Evolutionary conservation across 2,113 vertebrate genomes (phyloP).

Genomic region (Tragulus kanchil): DNA sequence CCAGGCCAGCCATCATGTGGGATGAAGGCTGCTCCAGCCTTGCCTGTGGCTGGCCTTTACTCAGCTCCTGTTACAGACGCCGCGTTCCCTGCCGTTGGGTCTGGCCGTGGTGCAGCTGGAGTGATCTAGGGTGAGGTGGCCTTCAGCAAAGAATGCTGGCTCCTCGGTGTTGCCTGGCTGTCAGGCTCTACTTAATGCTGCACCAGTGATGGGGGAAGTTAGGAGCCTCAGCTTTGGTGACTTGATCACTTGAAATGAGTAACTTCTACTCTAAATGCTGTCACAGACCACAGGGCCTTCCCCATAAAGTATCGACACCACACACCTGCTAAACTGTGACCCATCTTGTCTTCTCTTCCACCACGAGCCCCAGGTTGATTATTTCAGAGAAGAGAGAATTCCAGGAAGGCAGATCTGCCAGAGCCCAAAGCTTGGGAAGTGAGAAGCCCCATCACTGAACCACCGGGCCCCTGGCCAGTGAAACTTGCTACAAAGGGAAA

Average conservation of each 20-base stretch:
- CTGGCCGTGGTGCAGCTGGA: not conserved
- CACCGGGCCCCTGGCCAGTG: rapidly evolving
- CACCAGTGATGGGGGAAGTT: not conserved
- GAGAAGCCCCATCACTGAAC: not conserved
- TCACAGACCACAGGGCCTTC: not conserved
- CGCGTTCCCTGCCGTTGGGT: not conserved
- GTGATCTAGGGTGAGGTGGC: not conserved
- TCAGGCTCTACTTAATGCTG: not conserved
- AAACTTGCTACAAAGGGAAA: not conserved
- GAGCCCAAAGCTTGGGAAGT: not conserved
- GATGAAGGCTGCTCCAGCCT: not conserved
- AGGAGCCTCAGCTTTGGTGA: not conserved
- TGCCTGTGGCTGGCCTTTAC: not conserved
- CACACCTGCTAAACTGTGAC: not conserved
- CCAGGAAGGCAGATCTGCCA: not conserved
- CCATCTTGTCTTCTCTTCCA: not conserved
- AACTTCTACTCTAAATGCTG: not conserved
- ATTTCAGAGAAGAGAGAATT: not conserved
- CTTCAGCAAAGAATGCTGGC: not conserved
- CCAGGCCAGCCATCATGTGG: not conserved
- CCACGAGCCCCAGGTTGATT: not conserved
- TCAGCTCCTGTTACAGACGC: not conserved
- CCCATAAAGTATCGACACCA: not conserved
- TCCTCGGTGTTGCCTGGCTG: not conserved
- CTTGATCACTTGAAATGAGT: not conserved